Percentiles rank a stretch among this genome's conserved stretches.
Evolutionary conservation across 1,140 invertebrate genomes (phyloP).

Genomic region (Macrostomum lignano): DNA sequence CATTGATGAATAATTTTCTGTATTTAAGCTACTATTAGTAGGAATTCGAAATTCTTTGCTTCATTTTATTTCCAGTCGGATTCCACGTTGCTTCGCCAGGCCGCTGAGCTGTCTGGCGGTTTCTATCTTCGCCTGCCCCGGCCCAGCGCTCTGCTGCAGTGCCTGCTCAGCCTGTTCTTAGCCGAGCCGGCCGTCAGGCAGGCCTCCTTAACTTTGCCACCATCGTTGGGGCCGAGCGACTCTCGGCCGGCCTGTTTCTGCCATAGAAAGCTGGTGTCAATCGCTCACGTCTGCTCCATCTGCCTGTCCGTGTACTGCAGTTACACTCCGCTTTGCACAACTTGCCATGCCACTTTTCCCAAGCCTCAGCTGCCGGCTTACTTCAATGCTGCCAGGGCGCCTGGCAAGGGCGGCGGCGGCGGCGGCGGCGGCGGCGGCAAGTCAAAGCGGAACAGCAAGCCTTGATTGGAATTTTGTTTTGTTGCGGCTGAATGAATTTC

Average conservation of each 20-base stretch:
- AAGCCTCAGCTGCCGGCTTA: too few species aligned
- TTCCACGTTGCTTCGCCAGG: conserved; percentile 16
- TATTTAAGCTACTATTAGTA: too few species aligned
- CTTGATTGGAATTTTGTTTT: too few species aligned
- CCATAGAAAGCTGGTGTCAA: conserved; percentile 71
- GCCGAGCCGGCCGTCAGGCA: conserved; percentile 47
- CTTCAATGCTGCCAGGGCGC: too few species aligned
- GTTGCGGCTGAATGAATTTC: too few species aligned
- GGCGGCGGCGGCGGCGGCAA: too few species aligned
- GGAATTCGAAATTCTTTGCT: too few species aligned
- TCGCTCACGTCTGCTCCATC: conserved; percentile 84
- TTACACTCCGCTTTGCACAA: background rate
- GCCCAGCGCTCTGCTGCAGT: conserved; percentile 42
- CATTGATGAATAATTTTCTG: too few species aligned
- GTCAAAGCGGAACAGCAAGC: too few species aligned
- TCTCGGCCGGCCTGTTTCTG: conserved; percentile 89
- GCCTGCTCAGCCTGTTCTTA: conserved; percentile 54
- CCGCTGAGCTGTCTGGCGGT: conserved; percentile 75
- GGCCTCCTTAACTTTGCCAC: conserved; percentile 56
- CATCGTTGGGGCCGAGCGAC: conserved; percentile 32
- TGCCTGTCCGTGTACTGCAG: conserved; percentile 41
- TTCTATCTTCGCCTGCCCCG: conserved; percentile 37
- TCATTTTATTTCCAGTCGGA: too few species aligned
- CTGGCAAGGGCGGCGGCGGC: too few species aligned
- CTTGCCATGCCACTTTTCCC: conserved; percentile 2